Evolutionary conservation across 2,888 invertebrate species (phyloP), one percentile per base, ranked within the genome.

Genomic region (Augiades crinisus): DNA sequence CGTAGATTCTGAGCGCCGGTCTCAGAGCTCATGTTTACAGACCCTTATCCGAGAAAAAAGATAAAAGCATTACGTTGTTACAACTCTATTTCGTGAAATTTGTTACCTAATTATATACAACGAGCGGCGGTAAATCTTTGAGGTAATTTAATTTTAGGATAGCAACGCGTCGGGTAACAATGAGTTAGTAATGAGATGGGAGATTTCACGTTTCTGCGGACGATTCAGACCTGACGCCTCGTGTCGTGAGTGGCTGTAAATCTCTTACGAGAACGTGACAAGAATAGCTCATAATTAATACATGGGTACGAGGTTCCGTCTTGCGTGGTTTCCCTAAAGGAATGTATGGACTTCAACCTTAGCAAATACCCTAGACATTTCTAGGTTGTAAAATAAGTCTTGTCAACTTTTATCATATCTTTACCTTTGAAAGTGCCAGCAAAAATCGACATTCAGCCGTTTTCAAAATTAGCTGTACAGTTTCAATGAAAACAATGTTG

Each of bases 111-210:
- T 70, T 71, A 66, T 65, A 63, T 55, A 34, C 44, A 61, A 62
- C 54, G 63, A 55, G 47, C 44, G 53, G 54, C 59, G 53, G 62
- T 65, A 63, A 69, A 64, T 70, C 64, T 68, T 57, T 53, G 54
- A 36, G 61, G 62, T 67, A 69, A 68, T 69, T 67, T 65, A 65
- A 68, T 70, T 67, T 64, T 34, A 61, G 50, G 58, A 41, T 54
- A 50, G 60, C 22, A 30, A 27, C 30, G 45, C 44, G 52, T 31
- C 47, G 38, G 17, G 40, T 46, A 33, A 47, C 44, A 31, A 49
- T 37, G 30, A 44, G 49, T 13, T 30, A 41, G 38, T 40, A 21
- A 45, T 40, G 31, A 40, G 38, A 38, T 33, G 30, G 34, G 30
- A 10, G 14, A 24, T 22, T 27, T 36, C 14, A 8, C 6, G 17